phyloP scores from a whole-genome alignment of 2,797 vertebrate species.

The Arnoldichthys spilopterus region DNA sequence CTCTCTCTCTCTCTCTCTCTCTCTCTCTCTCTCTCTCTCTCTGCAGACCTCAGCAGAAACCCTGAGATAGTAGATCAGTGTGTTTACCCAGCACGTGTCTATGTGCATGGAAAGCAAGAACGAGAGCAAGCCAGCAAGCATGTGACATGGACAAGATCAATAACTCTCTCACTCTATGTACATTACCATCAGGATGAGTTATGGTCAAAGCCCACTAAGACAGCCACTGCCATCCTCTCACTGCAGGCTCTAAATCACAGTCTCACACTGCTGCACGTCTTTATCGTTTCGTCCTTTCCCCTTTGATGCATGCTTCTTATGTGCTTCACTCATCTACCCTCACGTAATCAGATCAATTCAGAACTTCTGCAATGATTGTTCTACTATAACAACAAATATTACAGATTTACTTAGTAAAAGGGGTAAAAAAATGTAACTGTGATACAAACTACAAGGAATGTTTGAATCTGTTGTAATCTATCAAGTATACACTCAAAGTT shows the following conservation, averaged over 20 bases:
- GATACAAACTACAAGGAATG: no score
- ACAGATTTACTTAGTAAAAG: no score
- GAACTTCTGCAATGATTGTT: not conserved
- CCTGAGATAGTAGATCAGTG: not conserved
- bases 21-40: slow-evolving; percentile 11
- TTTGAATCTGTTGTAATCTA: no score
- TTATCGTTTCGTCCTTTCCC: not conserved
- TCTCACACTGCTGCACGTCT: not conserved
- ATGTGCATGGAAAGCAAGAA: not conserved
- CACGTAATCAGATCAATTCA: not conserved
- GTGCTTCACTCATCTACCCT: not conserved
- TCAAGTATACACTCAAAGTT: no score
- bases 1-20: slow-evolving; percentile 8
- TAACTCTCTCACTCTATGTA: slow-evolving; percentile 14
- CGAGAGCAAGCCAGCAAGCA: not conserved
- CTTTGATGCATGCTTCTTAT: not conserved
- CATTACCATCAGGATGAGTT: slow-evolving; percentile 27
- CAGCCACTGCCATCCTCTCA: not conserved
- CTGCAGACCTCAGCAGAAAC: slow-evolving; percentile 46
- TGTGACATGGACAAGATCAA: slow-evolving; percentile 8
- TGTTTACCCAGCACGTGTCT: not conserved
- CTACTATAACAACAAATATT: not conserved
- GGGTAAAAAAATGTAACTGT: no score
- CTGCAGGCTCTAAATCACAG: slow-evolving; percentile 25
- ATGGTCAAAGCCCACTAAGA: slow-evolving; percentile 38